Evolutionary conservation across 2,888 invertebrate genomes (phyloP).

Genomic region (Drosophila lutescens): DNA sequence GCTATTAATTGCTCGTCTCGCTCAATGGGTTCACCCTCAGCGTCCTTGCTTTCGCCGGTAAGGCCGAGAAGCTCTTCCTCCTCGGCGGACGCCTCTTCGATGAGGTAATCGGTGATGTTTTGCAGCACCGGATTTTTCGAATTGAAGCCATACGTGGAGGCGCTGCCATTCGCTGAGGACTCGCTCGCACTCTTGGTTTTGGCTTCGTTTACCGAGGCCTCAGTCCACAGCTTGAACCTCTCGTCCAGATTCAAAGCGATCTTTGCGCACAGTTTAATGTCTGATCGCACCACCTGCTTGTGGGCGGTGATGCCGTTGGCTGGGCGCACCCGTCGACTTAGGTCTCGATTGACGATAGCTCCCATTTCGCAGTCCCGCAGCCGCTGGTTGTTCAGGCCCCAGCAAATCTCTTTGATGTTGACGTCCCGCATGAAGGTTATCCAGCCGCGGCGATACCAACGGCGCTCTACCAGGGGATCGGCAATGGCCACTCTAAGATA

Average conservation of each 20-base stretch:
- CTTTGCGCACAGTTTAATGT: slow-evolving; percentile 96
- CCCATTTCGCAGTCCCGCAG: slow-evolving; percentile 86
- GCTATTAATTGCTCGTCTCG: slow-evolving; percentile 89
- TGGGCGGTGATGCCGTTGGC: slow-evolving; percentile 96
- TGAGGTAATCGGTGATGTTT: slow-evolving; percentile 98
- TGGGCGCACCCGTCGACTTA: slow-evolving; percentile 96
- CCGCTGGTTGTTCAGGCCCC: slow-evolving; percentile 98
- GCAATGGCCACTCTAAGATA: slow-evolving; percentile 98
- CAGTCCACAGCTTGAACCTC: slow-evolving; percentile 91
- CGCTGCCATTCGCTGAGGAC: slow-evolving; percentile 47
- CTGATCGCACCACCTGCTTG: slow-evolving; percentile 94
- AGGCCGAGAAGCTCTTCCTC: slow-evolving; percentile 94
- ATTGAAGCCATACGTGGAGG: slow-evolving; percentile 87
- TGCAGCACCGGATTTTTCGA: slow-evolving; percentile 97
- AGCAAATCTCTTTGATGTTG: slow-evolving; percentile 99
- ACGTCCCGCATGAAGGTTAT: slow-evolving; percentile 98
- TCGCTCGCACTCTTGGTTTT: slow-evolving; percentile 14
- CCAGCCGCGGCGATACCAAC: slow-evolving; percentile 99
- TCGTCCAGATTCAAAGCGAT: slow-evolving; percentile 96
- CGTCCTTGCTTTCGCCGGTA: slow-evolving; percentile 85
- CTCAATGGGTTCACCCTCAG: slow-evolving; percentile 87
- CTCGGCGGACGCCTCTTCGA: slow-evolving; percentile 99
- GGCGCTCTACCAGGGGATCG: slow-evolving; percentile 97
- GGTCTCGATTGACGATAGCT: slow-evolving; percentile 96
- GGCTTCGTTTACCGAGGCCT: slow-evolving; percentile 3